phyloP scores from a whole-genome alignment of 2,888 invertebrate genomes.

The Hecatera dysodea region DNA sequence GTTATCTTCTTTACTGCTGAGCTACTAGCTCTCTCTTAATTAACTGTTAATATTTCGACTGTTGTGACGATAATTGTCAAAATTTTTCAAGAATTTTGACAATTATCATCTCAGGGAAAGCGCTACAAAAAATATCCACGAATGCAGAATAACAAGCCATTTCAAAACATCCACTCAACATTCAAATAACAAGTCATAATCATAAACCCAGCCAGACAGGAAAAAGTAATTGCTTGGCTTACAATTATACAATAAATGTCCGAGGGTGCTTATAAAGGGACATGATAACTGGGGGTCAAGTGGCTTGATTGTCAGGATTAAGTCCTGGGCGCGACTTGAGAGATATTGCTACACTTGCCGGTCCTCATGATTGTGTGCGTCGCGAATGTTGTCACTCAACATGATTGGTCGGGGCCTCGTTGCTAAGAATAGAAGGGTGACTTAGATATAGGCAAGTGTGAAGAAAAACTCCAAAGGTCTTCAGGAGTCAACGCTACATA shows the following conservation, averaged over 20 bases:
- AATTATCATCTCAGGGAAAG: neutral
- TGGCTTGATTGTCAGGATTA: slow-evolving; percentile 65
- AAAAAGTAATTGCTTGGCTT: slow-evolving; percentile 59
- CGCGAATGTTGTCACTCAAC: slow-evolving; percentile 41
- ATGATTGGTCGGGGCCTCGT: slow-evolving; percentile 29
- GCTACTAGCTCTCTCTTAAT: too few relatives aligned
- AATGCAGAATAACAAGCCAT: slow-evolving; percentile 12
- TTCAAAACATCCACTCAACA: slow-evolving; percentile 14
- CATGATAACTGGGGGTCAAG: slow-evolving; percentile 60
- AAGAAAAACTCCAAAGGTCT: too few relatives aligned
- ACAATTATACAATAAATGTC: slow-evolving; percentile 58
- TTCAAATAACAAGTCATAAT: slow-evolving; percentile 43
- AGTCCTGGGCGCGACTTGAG: slow-evolving; percentile 51
- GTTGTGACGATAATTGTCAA: too few relatives aligned
- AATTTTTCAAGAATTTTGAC: neutral
- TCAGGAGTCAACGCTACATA: too few relatives aligned
- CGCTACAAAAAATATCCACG: neutral
- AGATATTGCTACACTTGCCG: slow-evolving; percentile 52
- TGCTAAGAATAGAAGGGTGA: neutral
- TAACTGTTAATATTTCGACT: neutral
- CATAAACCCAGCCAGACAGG: slow-evolving; percentile 43
- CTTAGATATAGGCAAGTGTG: too few relatives aligned
- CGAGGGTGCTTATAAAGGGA: slow-evolving; percentile 48
- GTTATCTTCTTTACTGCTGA: neutral
- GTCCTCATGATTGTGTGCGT: slow-evolving; percentile 31